These are phyloP conservation scores for Caenorhabditis sinica DNA, from an alignment of 2,888 invertebrate species.

Conservation along the genomic window DNA sequence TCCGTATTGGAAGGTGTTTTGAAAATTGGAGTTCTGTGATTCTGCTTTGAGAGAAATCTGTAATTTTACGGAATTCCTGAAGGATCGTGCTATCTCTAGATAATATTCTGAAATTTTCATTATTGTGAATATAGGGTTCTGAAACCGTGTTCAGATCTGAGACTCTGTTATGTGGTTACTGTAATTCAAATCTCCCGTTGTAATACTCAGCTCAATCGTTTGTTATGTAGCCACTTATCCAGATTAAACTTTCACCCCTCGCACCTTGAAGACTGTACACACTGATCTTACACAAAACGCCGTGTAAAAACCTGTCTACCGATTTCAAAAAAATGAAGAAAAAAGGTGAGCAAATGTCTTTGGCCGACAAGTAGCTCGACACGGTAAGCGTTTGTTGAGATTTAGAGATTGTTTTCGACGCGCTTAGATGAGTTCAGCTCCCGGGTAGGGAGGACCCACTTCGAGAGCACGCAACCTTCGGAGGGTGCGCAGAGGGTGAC, in stretches of 20 bases:
- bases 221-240: neutral
- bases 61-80: no score
- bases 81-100: no score
- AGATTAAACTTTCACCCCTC: neutral
- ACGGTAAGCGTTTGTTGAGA: slow-evolving; percentile 68
- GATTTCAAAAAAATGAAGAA: slow-evolving; percentile 12
- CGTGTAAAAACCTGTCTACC: slow-evolving; percentile 28
- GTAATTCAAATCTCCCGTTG: no score
- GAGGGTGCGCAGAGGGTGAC: slow-evolving; percentile 52
- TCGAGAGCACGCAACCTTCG: slow-evolving; percentile 48
- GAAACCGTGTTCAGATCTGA: no score
- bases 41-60: no score
- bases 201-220: neutral
- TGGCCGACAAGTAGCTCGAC: slow-evolving; percentile 69
- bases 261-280: slow-evolving; percentile 2
- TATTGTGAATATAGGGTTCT: no score
- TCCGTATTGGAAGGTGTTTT: no score
- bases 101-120: no score
- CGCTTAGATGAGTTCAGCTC: slow-evolving; percentile 61
- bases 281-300: neutral
- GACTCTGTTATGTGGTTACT: no score
- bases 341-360: slow-evolving; percentile 59
- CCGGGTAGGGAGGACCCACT: slow-evolving; percentile 18
- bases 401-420: slow-evolving; percentile 65
- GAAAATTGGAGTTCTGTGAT: no score